Evolutionary conservation across 2,113 vertebrate species (phyloP).

Genomic region (Pterophyllum scalare): DNA sequence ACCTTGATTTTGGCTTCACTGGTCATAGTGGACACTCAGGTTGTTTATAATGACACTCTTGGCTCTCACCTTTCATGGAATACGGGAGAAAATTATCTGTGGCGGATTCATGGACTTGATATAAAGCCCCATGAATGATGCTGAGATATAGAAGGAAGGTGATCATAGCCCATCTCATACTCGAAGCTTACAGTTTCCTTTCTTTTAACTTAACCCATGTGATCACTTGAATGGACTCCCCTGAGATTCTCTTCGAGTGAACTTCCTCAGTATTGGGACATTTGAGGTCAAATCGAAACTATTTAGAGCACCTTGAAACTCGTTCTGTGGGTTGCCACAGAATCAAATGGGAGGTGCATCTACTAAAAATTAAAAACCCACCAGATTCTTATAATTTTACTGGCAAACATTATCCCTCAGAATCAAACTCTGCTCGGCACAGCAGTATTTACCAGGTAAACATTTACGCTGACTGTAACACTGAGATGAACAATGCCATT

Average conservation of each 20-base stretch:
- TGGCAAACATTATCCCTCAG: conserved; percentile 12
- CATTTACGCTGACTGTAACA: conserved; percentile 40
- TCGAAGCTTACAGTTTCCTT: conserved; percentile 4
- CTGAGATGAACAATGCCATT: conserved; percentile 48
- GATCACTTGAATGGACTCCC: not conserved
- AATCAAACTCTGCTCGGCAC: conserved; percentile 17
- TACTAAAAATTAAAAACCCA: conserved; percentile 19
- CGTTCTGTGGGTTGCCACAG: conserved; percentile 4
- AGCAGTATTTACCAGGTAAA: conserved; percentile 41
- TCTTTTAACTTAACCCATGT: conserved; percentile 1
- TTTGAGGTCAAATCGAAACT: conserved; percentile 14
- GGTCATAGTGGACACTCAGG: conserved; percentile 53
- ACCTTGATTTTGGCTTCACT: conserved; percentile 28
- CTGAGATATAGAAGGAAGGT: not conserved
- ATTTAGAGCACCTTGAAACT: conserved; percentile 5
- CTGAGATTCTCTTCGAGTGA: conserved; percentile 2
- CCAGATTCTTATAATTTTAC: conserved; percentile 3
- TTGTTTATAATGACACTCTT: conserved; percentile 41
- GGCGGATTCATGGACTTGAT: conserved; percentile 14
- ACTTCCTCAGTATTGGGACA: conserved; percentile 34
- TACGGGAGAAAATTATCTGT: not conserved
- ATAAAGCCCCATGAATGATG: not conserved
- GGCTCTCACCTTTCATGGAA: conserved; percentile 19
- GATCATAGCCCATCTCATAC: not conserved
- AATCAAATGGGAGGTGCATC: conserved; percentile 20